Base-by-base conservation (phyloP, 2,888 invertebrate genomes). In the Pelosia muscerda region DNA sequence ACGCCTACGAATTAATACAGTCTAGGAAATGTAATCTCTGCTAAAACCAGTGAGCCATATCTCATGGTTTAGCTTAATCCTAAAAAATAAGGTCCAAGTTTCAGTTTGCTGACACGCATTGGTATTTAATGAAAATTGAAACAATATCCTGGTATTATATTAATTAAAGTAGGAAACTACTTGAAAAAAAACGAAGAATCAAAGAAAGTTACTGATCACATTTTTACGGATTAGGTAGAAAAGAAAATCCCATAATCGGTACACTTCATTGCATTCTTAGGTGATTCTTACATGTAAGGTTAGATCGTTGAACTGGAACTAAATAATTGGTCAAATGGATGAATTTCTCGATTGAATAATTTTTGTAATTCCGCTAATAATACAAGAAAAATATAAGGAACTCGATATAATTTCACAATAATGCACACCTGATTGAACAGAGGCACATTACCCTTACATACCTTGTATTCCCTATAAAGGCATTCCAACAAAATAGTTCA, bases 401-500 rank as follows among this genome's bases (percentile, higher is more conserved):
- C 22, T 65, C 53, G 34, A 38, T 38, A 63, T 63, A 25, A 56
- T 31, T 55, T 38, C 25, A 42, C 63, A 69, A 69, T 63, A 56
- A 60, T 22, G 55, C 56, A 60, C 56, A 63, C 49, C 34, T 56
- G 63, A 63, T 63, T 63, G 60, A 75, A 75, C 69, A 70, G 60
- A 59, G 64, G 26, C 15, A 58, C 49, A 25, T 42, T 22, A 63
- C 66, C 70, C 59, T 68, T 65, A 68, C 57, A 68, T 69, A 72
- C 68, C 59, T 65, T 42, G 49, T 71, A 64, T 68, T 64, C 66
- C 56, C 66, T 74, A 75, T 78, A 78, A 76, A 73, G 75, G 63
- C 71, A 78, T 76, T 78, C 72, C 68, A 71, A 66, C 56, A 65
- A 74, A 74, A 79, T 81, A 76, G 74, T 75, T 75, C 42, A 34